Evolutionary conservation across 2,888 invertebrate species (phyloP).

Genomic region (Blomia tropicalis): DNA sequence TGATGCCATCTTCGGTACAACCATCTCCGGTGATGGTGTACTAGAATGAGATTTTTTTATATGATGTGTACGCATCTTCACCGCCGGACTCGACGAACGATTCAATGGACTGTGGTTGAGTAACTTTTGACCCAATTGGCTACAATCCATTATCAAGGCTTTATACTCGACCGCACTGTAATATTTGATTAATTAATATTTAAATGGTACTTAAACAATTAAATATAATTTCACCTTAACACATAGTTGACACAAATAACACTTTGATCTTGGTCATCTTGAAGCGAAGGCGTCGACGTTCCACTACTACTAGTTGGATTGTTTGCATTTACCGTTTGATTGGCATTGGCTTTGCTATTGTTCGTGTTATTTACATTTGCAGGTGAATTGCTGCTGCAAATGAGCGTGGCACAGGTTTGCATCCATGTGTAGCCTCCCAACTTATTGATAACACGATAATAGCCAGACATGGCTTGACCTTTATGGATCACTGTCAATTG

Average conservation of each 20-base stretch:
- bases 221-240: conserved; percentile 38
- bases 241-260: conserved; percentile 95
- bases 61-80: background rate
- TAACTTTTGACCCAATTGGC: conserved; percentile 46
- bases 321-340: background rate
- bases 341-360: background rate
- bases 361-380: background rate
- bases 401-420: conserved; percentile 89
- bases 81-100: background rate
- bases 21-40: conserved; percentile 16
- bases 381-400: conserved; percentile 62
- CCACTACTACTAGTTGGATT: background rate
- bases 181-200: conserved; percentile 27
- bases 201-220: background rate
- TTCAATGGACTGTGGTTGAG: background rate
- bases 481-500: conserved; percentile 65
- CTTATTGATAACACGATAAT: conserved; percentile 89
- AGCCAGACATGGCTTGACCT: conserved; percentile 88
- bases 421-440: conserved; percentile 90
- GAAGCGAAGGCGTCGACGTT: background rate
- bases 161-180: conserved; percentile 69
- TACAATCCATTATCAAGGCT: conserved; percentile 80
- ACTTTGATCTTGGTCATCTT: conserved; percentile 86
- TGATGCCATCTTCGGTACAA: background rate
- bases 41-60: conserved; percentile 11